These are phyloP conservation scores for Apamea anceps DNA, from an alignment of 2,888 invertebrate genomes.

Conservation along the genomic window DNA sequence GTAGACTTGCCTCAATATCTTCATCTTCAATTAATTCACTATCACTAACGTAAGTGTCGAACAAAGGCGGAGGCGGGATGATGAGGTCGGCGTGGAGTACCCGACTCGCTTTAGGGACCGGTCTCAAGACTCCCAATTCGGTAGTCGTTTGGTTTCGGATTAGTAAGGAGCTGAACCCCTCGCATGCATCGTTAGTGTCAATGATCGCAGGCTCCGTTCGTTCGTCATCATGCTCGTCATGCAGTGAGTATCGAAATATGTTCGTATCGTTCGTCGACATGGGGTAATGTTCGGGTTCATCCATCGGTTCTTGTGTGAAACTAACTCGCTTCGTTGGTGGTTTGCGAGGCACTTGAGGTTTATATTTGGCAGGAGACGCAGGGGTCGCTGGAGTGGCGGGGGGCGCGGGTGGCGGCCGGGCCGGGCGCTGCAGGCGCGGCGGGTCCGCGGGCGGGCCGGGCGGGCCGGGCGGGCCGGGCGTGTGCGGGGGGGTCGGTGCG, in stretches of 20 bases:
- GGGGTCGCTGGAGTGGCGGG: slow-evolving; percentile 68
- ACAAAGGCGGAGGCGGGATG: slow-evolving; percentile 88
- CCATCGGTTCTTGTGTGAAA: slow-evolving; percentile 83
- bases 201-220: slow-evolving; percentile 67
- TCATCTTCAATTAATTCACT: slow-evolving; percentile 75
- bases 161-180: slow-evolving; percentile 85
- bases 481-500: slow-evolving; percentile 74
- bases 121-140: slow-evolving; percentile 79
- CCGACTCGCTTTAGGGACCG: slow-evolving; percentile 78
- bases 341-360: slow-evolving; percentile 88
- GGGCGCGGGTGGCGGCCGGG: slow-evolving; percentile 75
- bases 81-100: slow-evolving; percentile 86
- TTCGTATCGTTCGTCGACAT: slow-evolving; percentile 75
- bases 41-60: slow-evolving; percentile 86
- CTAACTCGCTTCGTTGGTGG: slow-evolving; percentile 89
- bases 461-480: slow-evolving; percentile 65
- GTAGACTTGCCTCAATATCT: slow-evolving; percentile 74
- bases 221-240: slow-evolving; percentile 81
- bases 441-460: slow-evolving; percentile 70
- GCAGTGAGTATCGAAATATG: slow-evolving; percentile 73
- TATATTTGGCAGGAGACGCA: slow-evolving; percentile 79
- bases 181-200: slow-evolving; percentile 88
- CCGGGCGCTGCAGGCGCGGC: slow-evolving; percentile 72
- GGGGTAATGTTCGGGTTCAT: slow-evolving; percentile 74
- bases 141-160: slow-evolving; percentile 81